Evolutionary conservation across 2,888 invertebrate species (phyloP), one percentile per base, ranked within the genome.

Genomic region (Caenorhabditis sp.): DNA sequence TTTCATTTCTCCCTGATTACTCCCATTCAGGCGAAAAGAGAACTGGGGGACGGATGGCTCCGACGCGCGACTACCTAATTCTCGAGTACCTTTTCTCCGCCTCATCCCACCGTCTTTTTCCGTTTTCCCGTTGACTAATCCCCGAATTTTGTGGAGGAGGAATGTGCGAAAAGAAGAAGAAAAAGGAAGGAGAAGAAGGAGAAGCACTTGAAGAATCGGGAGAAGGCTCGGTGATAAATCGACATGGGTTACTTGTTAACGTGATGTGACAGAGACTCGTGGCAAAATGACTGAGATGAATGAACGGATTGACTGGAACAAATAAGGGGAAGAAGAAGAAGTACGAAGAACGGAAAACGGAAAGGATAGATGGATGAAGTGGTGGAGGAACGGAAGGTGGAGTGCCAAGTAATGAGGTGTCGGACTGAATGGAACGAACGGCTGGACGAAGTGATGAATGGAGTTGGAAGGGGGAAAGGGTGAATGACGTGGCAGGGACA

Each of bases 111-210:
- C 47, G 18, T 18, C 47, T 47, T 18, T 47, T 47, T 22, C 15
- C 20, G 13, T 37, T 13, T 32, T 32, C 32, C 32, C 32, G 32
- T 32, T 22, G 13, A 13, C 40, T 40, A 68, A 68, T 55, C 40
- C 55, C 9, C 18, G 56, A 68, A 20, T 44, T 56, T 56, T 69
- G 69, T 58, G 58, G 58, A 58, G 58, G 69, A 69, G 58, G 58
- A 44, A 56, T 20, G 24, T n/a, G n/a, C n/a, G n/a, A n/a, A n/a
- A n/a, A n/a, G n/a, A n/a, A n/a, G n/a, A n/a, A n/a, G n/a, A n/a
- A n/a, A n/a, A n/a, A n/a, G 6, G 47, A 62, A 62, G 13, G 24
- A 53, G 35, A 67, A 65, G 20, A 20, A 15, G 26, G 22, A 68
- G 56, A 20, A 47, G 32, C 18, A 28, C 56, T 56, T 58, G 58